Evolutionary conservation across 2,888 invertebrate species (phyloP).

Genomic region (Acleris laterana): DNA sequence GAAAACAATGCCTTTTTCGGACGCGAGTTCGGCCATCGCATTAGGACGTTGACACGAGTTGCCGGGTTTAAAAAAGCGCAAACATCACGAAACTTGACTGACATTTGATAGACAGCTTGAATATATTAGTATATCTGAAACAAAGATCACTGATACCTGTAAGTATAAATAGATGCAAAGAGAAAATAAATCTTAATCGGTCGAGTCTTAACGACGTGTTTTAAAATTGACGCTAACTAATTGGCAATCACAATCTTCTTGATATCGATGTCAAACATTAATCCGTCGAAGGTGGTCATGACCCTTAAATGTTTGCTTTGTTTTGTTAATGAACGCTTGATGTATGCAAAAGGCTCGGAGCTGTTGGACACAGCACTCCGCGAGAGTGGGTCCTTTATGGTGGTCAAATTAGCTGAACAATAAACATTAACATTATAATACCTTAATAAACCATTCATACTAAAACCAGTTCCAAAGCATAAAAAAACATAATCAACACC

Average conservation of each 20-base stretch:
- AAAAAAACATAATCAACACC: conserved; percentile 50
- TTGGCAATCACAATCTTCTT: conserved; percentile 31
- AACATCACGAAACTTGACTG: conserved; percentile 23
- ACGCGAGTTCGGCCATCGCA: conserved; percentile 41
- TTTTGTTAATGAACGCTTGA: conserved; percentile 65
- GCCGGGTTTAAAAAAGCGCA: conserved; percentile 40
- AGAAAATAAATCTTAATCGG: conserved; percentile 21
- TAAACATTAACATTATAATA: conserved; percentile 60
- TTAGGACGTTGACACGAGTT: conserved; percentile 38
- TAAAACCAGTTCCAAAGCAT: conserved; percentile 51
- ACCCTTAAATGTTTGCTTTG: conserved; percentile 41
- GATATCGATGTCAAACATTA: conserved; percentile 40
- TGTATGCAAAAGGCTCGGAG: conserved; percentile 52
- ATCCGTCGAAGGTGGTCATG: conserved; percentile 37
- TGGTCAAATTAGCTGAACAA: conserved; percentile 60
- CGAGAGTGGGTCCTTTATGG: conserved; percentile 50
- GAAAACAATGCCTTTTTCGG: conserved; percentile 61
- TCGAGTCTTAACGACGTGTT: conserved; percentile 23
- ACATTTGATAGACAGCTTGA: conserved; percentile 15
- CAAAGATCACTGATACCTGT: conserved; percentile 10
- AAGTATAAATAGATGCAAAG: conserved; percentile 11
- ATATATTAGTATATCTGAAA: neutral
- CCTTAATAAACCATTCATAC: conserved; percentile 44
- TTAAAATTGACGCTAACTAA: conserved; percentile 32
- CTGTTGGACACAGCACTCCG: conserved; percentile 38